Base-by-base conservation (phyloP, 2,113 vertebrate genomes). In the Solea senegalensis region DNA sequence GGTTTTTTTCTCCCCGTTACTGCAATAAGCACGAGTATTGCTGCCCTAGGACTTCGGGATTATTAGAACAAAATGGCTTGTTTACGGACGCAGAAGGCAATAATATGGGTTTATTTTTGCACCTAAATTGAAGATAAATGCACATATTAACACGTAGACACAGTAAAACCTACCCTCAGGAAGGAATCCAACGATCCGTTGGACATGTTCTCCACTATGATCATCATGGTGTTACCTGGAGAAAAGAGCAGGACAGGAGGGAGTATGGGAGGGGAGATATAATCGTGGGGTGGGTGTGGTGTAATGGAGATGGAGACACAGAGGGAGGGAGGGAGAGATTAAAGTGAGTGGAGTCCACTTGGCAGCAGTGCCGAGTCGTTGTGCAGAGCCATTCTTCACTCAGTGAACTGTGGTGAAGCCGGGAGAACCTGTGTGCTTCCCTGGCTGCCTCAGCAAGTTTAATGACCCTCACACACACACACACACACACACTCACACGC, bases 191-290 rank as follows among this genome's bases (percentile, higher is more conserved):
- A 91, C 63, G 95, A 81, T 12, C 96, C 96, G 0, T 95, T 97
- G 15, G 93, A 91, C 96, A 98, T 92, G 86, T 94, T 96, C 86
- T 99, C 97, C 51, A 94, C 94, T 52, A 99, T 92, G 7, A 97
- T 97, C 97, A 98, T 98, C 95, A 96, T 93, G 67, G 95, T 96
- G 81, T 92, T 98, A 76, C 97, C 97, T 98, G 91, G 46, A 82
- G 64, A 63, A 74, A 11, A 68, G 15, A 71, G 34, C 8, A 65
- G 40, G 52, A 58, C 7, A 61, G 50, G 0, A 4, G 49, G 11
- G 28, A 2, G 14, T 7, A 46, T 54, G 61, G 70, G 48, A 6
- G 43, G 34, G 49, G 14, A 27, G 39, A n/a, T 69, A 52, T 28
- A 69, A 64, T 50, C 40, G 27, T 65, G 45, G 71, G 9, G 5